Percentiles rank a stretch among this genome's conserved stretches.
phyloP scores from a whole-genome alignment of 1,140 invertebrate species.

The Nylanderia fulva region DNA sequence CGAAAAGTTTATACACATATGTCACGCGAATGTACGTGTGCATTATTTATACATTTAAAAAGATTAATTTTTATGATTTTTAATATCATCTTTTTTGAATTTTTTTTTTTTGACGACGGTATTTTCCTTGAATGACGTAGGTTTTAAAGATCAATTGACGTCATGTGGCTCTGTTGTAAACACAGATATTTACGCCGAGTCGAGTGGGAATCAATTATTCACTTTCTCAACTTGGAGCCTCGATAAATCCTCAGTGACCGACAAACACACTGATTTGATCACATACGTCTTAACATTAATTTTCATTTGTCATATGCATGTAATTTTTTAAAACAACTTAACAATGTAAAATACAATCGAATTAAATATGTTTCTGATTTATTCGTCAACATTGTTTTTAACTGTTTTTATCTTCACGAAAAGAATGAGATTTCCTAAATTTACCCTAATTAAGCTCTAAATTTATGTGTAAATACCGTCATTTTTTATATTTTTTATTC shows the following conservation, averaged over 20 bases:
- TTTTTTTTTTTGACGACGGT: neutral
- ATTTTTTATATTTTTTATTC: neutral
- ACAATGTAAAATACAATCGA: neutral
- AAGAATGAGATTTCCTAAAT: neutral
- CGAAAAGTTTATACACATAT: neutral
- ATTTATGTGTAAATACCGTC: neutral
- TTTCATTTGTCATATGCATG: neutral
- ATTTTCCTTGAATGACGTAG: constrained; percentile 62
- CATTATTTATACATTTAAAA: neutral
- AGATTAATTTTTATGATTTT: neutral
- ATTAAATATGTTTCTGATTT: neutral
- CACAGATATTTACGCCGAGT: constrained; percentile 52
- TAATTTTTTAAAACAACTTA: neutral
- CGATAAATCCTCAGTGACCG: constrained; percentile 51
- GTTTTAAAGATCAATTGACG: constrained; percentile 63
- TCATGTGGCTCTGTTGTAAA: constrained; percentile 49
- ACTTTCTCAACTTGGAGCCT: neutral
- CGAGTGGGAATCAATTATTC: constrained; percentile 52
- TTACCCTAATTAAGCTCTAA: neutral
- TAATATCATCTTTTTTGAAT: neutral
- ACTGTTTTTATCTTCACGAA: neutral
- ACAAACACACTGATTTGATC: constrained; percentile 19
- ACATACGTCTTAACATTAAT: neutral
- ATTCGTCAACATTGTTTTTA: neutral
- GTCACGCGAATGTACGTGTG: neutral